Evolutionary conservation across 1,140 invertebrate genomes (phyloP), one percentile per base, ranked within the genome.

Genomic region (Atta texana): DNA sequence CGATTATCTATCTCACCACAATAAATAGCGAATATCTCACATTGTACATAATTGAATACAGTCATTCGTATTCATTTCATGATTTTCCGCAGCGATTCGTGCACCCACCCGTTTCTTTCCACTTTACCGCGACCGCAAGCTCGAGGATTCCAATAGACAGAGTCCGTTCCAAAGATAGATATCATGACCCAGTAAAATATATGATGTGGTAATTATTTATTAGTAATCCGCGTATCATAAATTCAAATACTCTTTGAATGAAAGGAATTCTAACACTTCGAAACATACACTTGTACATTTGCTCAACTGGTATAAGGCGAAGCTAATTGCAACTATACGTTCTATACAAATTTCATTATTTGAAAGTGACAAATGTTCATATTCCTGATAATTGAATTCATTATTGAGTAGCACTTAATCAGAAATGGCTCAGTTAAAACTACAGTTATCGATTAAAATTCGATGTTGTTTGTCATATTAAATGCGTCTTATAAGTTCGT

Each of bases 61-160:
- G 90, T 85, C 87, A 90, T 90, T 91, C 61, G 66, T 88, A 91
- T 91, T 90, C 87, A 74, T 90, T 89, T 82, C 63, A 64, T 80
- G 75, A 74, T 74, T 81, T 77, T 72, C 74, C 74, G 34, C 21
- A 28, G 59, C 72, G 64, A 78, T 87, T 78, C 55, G 80, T 82
- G 24, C 80, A 59, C 14, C 34, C 24, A 59, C 10, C 34, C 80
- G 34, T 59, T 81, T 49, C 53, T 72, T 59, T 59, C 44, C 34
- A n/a, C 34, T 72, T 72, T 49, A 14, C 34, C n/a, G 5, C 61
- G 61, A 64, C 18, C 61, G 39, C 51, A 51, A n/a, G 6, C 34
- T 49, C 16, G 44, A 68, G 28, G 14, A 82, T 82, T 44, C 66
- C 53, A 16, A n/a, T 18, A 28, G 24, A 49, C 39, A 44, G 10